Evolutionary conservation across 2,797 vertebrate species (phyloP).

Genomic region (Chaenodraco wilsoni): DNA sequence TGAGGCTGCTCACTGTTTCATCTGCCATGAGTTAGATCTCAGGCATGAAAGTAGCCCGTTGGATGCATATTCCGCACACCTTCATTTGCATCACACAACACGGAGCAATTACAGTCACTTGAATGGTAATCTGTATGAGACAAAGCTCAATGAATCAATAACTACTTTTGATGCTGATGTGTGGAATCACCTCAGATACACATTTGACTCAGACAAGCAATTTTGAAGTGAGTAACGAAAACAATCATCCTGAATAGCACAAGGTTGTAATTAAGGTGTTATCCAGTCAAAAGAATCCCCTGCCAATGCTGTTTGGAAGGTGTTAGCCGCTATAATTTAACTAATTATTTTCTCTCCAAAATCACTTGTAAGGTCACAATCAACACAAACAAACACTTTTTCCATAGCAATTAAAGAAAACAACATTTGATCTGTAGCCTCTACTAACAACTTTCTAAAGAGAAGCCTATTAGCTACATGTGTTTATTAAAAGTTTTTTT

Average conservation of each 20-base stretch:
- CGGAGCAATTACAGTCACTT: slow-evolving; percentile 73
- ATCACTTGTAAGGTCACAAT: slow-evolving; percentile 24
- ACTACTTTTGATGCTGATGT: slow-evolving; percentile 45
- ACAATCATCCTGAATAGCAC: slow-evolving; percentile 35
- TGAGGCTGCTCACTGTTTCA: slow-evolving; percentile 76
- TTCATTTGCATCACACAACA: slow-evolving; percentile 75
- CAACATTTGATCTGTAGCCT: background rate
- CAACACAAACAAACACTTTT: slow-evolving; percentile 20
- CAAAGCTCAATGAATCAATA: slow-evolving; percentile 75
- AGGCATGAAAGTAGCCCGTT: slow-evolving; percentile 63
- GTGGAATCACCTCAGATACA: slow-evolving; percentile 43
- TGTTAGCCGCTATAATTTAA: background rate
- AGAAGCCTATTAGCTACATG: background rate
- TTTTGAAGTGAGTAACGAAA: slow-evolving; percentile 56
- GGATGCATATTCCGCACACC: slow-evolving; percentile 70
- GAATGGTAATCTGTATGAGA: slow-evolving; percentile 61
- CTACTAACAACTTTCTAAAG: background rate
- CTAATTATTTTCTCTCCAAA: slow-evolving; percentile 9
- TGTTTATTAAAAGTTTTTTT: background rate
- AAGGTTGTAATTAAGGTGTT: slow-evolving; percentile 43
- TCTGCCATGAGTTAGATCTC: slow-evolving; percentile 78
- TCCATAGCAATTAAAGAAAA: background rate
- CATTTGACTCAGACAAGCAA: slow-evolving; percentile 28
- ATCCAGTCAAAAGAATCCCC: slow-evolving; percentile 36
- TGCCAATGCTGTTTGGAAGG: slow-evolving; percentile 15